phyloP scores from a whole-genome alignment of 2,113 vertebrate species.

The Eclectus roratus region DNA sequence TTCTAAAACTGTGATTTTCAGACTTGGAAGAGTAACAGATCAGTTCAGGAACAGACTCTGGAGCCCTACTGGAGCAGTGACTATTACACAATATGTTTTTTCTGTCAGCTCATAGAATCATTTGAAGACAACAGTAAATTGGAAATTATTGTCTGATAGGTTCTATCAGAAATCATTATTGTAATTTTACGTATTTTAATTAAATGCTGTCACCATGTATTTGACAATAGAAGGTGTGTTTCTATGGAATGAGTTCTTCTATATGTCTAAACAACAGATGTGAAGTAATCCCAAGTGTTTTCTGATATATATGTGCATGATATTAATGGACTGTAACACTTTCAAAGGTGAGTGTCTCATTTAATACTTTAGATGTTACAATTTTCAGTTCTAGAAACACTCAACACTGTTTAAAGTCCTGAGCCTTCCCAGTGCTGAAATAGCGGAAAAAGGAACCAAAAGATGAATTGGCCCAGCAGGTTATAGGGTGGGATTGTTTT shows the following conservation, averaged over 20 bases:
- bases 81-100: neutral
- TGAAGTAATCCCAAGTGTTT: neutral
- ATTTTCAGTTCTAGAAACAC: neutral
- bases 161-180: neutral
- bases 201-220: neutral
- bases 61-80: fast-evolving
- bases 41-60: neutral
- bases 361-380: neutral
- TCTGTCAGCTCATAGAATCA: neutral
- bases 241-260: neutral
- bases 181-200: neutral
- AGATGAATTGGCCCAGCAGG: neutral
- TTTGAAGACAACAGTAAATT: neutral
- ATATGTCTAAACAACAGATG: neutral
- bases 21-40: neutral
- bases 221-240: neutral
- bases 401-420: fast-evolving
- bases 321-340: neutral
- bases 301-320: neutral
- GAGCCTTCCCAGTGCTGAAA: neutral
- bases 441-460: neutral
- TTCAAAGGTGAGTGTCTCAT: neutral
- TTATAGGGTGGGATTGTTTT: neutral
- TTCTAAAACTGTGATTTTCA: neutral
- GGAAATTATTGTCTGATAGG: neutral